These are phyloP conservation scores for Rhinopomastus cyanomelas DNA, from an alignment of 2,113 vertebrate genomes.

Conservation along the genomic window DNA sequence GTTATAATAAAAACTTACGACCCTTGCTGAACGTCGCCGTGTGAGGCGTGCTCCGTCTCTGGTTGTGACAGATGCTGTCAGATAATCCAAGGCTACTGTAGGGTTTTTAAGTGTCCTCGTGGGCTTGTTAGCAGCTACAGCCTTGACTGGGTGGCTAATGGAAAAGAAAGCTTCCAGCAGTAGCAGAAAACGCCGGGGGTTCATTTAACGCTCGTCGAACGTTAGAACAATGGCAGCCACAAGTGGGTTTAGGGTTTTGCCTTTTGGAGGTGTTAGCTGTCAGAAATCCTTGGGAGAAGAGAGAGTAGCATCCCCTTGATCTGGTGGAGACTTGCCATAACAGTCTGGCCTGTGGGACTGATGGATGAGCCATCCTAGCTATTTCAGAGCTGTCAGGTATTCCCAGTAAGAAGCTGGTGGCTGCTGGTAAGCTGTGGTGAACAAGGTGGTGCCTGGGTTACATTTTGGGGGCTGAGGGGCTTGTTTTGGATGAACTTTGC, in stretches of 20 bases:
- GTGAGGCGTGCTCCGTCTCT: background rate
- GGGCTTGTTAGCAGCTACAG: background rate
- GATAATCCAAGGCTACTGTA: background rate
- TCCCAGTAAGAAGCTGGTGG: background rate
- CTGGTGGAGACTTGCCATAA: background rate
- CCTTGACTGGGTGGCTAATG: background rate
- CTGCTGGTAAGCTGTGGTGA: background rate
- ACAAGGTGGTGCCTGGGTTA: background rate
- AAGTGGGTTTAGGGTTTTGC: background rate
- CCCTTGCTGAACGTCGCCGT: background rate
- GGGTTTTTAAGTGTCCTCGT: background rate
- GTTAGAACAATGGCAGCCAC: background rate
- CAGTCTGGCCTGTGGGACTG: background rate
- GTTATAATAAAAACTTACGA: background rate
- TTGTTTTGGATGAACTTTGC: background rate
- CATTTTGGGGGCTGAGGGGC: background rate
- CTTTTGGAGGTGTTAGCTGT: background rate
- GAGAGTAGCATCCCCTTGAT: background rate
- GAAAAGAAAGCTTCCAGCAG: background rate
- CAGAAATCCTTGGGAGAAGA: background rate
- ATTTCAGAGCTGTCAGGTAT: background rate
- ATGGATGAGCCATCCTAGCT: background rate
- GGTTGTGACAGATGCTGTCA: background rate
- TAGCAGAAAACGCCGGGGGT: fast-evolving
- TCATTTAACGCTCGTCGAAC: background rate